Conservation (phyloP, 2,888 invertebrate genomes). For the Notodonta dromedarius region DNA sequence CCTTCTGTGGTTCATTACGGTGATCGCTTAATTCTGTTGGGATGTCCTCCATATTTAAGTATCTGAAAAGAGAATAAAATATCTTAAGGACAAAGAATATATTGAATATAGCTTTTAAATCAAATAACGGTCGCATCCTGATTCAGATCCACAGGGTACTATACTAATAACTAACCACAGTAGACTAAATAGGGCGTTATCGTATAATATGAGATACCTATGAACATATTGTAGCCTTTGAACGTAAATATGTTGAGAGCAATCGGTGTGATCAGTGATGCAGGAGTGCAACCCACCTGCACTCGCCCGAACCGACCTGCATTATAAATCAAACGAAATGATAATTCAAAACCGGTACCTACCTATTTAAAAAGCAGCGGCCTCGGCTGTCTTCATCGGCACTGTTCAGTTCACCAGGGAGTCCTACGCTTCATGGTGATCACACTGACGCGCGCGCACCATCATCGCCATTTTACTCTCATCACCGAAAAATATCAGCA, state of each 20-base stretch:
- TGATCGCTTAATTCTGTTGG: slow-evolving; percentile 26
- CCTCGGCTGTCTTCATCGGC: slow-evolving; percentile 76
- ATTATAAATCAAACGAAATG: slow-evolving; percentile 81
- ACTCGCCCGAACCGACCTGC: slow-evolving; percentile 53
- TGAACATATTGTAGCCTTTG: background rate
- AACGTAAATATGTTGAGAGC: slow-evolving; percentile 25
- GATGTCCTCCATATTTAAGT: slow-evolving; percentile 51
- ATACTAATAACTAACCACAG: slow-evolving; percentile 7
- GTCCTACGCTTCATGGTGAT: slow-evolving; percentile 74
- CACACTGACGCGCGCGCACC: slow-evolving; percentile 40
- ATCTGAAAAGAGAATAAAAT: slow-evolving; percentile 50
- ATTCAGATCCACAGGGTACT: background rate
- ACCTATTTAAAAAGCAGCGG: slow-evolving; percentile 79
- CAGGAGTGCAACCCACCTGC: slow-evolving; percentile 59
- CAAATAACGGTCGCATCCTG: background rate
- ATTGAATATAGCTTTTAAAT: background rate
- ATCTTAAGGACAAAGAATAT: background rate
- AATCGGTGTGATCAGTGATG: slow-evolving; percentile 20
- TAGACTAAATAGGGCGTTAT: slow-evolving; percentile 11
- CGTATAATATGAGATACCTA: slow-evolving; percentile 17
- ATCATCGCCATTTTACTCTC: slow-evolving; percentile 47
- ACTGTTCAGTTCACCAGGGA: slow-evolving; percentile 60
- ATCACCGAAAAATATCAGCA: slow-evolving; percentile 60
- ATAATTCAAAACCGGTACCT: slow-evolving; percentile 83
- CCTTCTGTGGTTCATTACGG: slow-evolving; percentile 30